Percentiles rank a stretch among this genome's conserved stretches.
phyloP scores from a whole-genome alignment of 2,888 invertebrate genomes.

The Tridacna crocea region DNA sequence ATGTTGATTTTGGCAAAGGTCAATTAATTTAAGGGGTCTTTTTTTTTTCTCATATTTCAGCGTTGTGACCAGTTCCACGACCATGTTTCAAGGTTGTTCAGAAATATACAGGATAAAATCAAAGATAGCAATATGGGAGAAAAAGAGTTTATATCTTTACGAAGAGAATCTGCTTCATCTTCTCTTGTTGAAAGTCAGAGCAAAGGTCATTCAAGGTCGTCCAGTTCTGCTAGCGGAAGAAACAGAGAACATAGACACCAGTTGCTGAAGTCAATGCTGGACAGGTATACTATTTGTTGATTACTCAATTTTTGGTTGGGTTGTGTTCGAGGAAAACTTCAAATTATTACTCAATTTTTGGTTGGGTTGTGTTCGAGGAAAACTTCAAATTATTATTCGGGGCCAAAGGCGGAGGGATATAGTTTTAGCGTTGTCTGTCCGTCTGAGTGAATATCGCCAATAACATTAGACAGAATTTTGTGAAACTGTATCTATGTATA shows the following conservation, averaged over 20 bases:
- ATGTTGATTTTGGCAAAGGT: no score
- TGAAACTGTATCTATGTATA: no score
- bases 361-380: no score
- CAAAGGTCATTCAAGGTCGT: constrained; percentile 4
- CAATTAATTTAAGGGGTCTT: no score
- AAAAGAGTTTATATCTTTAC: constrained; percentile 37
- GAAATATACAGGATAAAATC: constrained; percentile 33
- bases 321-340: no score
- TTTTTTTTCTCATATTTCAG: constrained; percentile 16
- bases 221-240: neutral
- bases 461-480: no score
- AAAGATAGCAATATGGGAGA: constrained; percentile 19
- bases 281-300: constrained; percentile 10
- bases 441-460: no score
- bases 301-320: no score
- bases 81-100: constrained; percentile 31
- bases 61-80: constrained; percentile 43
- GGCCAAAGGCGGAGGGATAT: no score
- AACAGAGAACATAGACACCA: constrained; percentile 19
- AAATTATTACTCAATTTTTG: no score
- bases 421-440: no score
- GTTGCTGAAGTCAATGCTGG: constrained; percentile 20
- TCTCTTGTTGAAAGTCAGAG: neutral
- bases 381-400: no score
- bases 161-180: constrained; percentile 11